Conservation (phyloP, 2,797 vertebrate genomes). For the Malurus splendens region DNA sequence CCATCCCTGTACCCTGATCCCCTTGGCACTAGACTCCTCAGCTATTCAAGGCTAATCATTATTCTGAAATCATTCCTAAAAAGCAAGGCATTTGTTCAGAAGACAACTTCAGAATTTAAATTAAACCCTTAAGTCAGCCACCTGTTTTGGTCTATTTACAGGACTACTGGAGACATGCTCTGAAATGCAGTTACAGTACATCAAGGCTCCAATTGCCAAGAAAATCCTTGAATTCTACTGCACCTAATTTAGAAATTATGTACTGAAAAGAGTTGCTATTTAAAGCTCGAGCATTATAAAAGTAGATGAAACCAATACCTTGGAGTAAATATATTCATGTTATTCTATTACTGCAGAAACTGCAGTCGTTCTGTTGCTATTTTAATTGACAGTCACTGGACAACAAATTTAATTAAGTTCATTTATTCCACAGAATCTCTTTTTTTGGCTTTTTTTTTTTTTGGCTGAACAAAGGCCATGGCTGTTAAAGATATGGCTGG, state of each 20-base stretch:
- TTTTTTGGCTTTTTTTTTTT: background rate
- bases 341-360: background rate
- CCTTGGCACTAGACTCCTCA: background rate
- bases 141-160: constrained; percentile 48
- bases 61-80: constrained; percentile 37
- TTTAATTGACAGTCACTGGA: background rate
- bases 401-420: background rate
- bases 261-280: constrained; percentile 11
- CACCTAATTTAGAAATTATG: constrained; percentile 40
- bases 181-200: constrained; percentile 16
- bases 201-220: constrained; percentile 31
- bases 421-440: background rate
- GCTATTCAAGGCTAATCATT: constrained; percentile 18
- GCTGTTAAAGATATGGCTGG: background rate
- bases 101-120: constrained; percentile 47
- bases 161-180: constrained; percentile 23
- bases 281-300: constrained; percentile 9
- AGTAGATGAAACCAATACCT: constrained; percentile 15
- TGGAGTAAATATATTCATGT: background rate
- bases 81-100: constrained; percentile 27
- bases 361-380: background rate
- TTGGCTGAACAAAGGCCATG: background rate
- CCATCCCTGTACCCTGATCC: background rate
- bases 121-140: constrained; percentile 34
- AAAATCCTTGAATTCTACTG: constrained; percentile 32